phyloP scores from a whole-genome alignment of 2,888 invertebrate species.

The Limnephilus lunatus region DNA sequence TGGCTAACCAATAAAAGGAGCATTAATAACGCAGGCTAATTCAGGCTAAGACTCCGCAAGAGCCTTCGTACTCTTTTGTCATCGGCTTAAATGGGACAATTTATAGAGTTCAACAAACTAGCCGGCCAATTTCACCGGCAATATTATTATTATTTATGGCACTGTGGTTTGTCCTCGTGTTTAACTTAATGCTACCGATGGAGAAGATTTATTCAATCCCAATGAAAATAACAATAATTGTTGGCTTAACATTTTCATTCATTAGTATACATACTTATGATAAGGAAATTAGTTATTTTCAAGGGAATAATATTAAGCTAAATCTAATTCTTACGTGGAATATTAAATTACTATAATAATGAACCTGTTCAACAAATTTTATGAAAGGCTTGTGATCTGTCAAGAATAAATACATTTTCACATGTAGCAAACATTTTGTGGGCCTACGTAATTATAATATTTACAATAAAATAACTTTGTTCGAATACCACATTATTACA shows the following conservation, averaged over 20 bases:
- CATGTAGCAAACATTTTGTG: no score
- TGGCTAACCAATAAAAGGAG: slow-evolving; percentile 48
- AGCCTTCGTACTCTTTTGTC: slow-evolving; percentile 35
- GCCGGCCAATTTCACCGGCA: slow-evolving; percentile 13
- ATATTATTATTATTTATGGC: not conserved
- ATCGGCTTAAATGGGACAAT: slow-evolving; percentile 43
- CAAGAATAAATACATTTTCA: no score
- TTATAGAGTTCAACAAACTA: slow-evolving; percentile 41
- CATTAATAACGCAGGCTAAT: slow-evolving; percentile 48
- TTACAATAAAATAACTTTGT: no score
- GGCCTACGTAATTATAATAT: no score
- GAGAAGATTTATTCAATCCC: not conserved
- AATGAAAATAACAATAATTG: not conserved
- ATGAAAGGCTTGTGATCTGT: no score
- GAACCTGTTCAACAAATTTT: no score
- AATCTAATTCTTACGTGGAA: no score
- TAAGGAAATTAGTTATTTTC: no score
- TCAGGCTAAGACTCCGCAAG: slow-evolving; percentile 22
- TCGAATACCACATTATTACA: no score
- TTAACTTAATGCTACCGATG: not conserved
- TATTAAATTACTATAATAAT: no score
- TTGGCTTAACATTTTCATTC: not conserved
- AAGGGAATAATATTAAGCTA: no score
- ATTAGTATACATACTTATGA: not conserved
- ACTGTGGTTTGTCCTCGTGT: not conserved